Percentiles rank a stretch among this genome's conserved stretches.
Evolutionary conservation across 1,140 invertebrate species (phyloP).

Genomic region (Panagrolaimus sp.): DNA sequence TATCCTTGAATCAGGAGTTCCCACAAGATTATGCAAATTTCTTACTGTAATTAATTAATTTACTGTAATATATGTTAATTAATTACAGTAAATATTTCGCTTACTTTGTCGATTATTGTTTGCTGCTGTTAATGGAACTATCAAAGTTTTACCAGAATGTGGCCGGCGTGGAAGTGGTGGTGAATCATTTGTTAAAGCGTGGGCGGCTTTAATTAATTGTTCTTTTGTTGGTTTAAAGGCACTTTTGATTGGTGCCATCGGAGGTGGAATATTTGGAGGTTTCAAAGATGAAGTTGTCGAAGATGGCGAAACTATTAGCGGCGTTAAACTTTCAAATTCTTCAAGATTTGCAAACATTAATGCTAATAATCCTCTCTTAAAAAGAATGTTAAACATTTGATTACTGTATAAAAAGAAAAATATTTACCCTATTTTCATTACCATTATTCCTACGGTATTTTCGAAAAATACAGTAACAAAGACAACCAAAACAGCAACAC

Average conservation of each 20-base stretch:
- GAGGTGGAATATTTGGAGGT: not conserved
- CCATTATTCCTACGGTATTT: not conserved
- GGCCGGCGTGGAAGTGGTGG: slow-evolving; percentile 14
- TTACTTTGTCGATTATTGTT: not conserved
- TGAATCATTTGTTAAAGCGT: not conserved
- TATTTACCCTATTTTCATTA: slow-evolving; percentile 2
- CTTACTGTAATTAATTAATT: too few relatives aligned
- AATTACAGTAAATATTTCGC: not conserved
- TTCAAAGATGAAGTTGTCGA: not conserved
- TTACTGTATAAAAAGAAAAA: not conserved
- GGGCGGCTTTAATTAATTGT: not conserved
- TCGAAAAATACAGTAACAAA: not conserved
- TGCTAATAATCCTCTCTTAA: not conserved
- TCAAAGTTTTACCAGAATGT: slow-evolving; percentile 11
- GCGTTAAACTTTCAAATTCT: slow-evolving; percentile 19
- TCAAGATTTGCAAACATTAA: slow-evolving; percentile 18
- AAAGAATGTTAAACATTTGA: not conserved
- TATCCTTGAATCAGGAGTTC: slow-evolving; percentile 4
- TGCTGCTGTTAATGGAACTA: not conserved
- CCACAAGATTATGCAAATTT: not conserved
- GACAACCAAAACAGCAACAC: not conserved
- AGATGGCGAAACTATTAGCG: slow-evolving; percentile 10
- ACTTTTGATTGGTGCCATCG: too few relatives aligned
- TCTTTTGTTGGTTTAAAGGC: not conserved
- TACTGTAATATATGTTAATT: not conserved